These are phyloP conservation scores for Scaptomyza pallida DNA, from an alignment of 1,140 invertebrate species.

Conservation along the genomic window DNA sequence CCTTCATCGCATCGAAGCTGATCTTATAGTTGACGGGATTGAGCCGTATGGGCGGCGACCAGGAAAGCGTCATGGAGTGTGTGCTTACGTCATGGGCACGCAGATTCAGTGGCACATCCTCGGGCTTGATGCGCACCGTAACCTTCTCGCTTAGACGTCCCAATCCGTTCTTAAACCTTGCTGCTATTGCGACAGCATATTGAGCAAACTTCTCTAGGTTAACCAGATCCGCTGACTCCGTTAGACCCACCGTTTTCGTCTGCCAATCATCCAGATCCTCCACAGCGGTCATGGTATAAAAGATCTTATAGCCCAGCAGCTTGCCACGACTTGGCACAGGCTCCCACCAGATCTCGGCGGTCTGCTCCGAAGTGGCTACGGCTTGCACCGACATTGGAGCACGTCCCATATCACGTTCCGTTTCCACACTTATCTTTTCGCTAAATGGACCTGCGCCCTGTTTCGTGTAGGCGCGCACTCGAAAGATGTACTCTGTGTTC, in stretches of 20 bases:
- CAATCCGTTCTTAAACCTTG: slow-evolving; percentile 89
- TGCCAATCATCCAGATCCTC: slow-evolving; percentile 97
- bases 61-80: slow-evolving; percentile 95
- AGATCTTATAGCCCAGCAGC: slow-evolving; percentile 95
- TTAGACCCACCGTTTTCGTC: slow-evolving; percentile 92
- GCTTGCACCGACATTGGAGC: slow-evolving; percentile 96
- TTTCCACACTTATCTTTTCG: slow-evolving; percentile 92
- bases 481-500: slow-evolving; percentile 97
- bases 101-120: slow-evolving; percentile 95
- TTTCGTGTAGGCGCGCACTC: slow-evolving; percentile 95
- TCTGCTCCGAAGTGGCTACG: slow-evolving; percentile 95
- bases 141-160: slow-evolving; percentile 91
- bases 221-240: slow-evolving; percentile 94
- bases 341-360: slow-evolving; percentile 98
- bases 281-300: slow-evolving; percentile 96
- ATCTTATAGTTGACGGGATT: slow-evolving; percentile 96
- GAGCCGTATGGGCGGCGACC: slow-evolving; percentile 95
- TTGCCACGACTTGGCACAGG: slow-evolving; percentile 93
- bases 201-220: slow-evolving; percentile 95
- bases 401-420: slow-evolving; percentile 94
- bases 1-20: slow-evolving; percentile 96
- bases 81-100: slow-evolving; percentile 94
- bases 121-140: slow-evolving; percentile 94
- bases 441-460: slow-evolving; percentile 95
- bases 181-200: slow-evolving; percentile 96